These are phyloP conservation scores for Homalodisca vitripennis DNA, from an alignment of 1,140 invertebrate genomes.

Conservation along the genomic window DNA sequence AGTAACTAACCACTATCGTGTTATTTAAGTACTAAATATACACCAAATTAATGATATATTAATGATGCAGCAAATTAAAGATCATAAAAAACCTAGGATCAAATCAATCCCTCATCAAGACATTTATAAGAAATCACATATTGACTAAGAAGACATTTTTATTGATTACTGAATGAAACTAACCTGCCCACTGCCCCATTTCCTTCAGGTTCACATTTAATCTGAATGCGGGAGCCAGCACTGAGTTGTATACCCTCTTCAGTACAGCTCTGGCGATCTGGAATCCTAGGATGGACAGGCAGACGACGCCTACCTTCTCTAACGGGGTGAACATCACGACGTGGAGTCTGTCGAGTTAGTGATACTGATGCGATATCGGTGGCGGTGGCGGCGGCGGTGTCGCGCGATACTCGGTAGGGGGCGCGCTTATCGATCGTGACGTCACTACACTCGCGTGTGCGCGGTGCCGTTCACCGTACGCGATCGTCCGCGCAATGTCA, in stretches of 20 bases:
- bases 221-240: slow-evolving; percentile 46
- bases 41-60: too few species aligned
- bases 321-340: slow-evolving; percentile 35
- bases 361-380: neutral
- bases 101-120: neutral
- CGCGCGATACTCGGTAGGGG: neutral
- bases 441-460: too few species aligned
- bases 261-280: slow-evolving; percentile 37
- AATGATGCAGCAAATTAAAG: too few species aligned
- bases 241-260: slow-evolving; percentile 43
- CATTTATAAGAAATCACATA: too few species aligned
- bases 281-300: slow-evolving; percentile 34
- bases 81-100: neutral
- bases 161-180: slow-evolving; percentile 34
- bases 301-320: slow-evolving; percentile 39
- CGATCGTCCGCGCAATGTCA: slow-evolving; percentile 19
- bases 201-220: slow-evolving; percentile 45
- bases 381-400: neutral
- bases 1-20: too few species aligned
- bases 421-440: neutral
- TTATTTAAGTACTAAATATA: too few species aligned
- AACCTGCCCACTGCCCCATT: slow-evolving; percentile 48
- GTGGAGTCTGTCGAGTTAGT: neutral
- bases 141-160: neutral
- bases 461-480: slow-evolving; percentile 21